These are phyloP conservation scores for Myiothlypis coronata DNA, from an alignment of 2,797 vertebrate species.

Conservation along the genomic window DNA sequence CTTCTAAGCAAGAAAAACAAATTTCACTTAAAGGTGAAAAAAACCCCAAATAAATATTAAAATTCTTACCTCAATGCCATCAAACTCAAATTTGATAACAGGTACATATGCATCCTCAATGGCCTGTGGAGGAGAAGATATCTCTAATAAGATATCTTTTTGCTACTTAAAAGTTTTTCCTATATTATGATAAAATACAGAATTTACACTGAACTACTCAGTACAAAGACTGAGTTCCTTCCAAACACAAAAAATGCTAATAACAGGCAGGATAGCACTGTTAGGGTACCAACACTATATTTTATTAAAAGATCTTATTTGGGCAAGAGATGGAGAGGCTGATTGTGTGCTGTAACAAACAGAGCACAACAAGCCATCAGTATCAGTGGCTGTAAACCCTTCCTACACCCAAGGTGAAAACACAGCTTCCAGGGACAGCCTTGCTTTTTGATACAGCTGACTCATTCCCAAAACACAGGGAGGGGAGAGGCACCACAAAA, in stretches of 20 bases:
- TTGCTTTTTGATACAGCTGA: not conserved
- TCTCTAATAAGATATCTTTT: not conserved
- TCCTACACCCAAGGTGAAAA: not conserved
- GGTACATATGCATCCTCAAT: constrained; percentile 98
- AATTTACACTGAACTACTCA: not conserved
- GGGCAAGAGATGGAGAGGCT: not conserved
- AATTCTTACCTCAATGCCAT: constrained; percentile 90
- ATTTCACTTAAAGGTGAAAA: not conserved
- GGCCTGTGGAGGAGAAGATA: constrained; percentile 78
- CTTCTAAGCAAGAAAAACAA: not conserved
- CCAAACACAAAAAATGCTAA: not conserved
- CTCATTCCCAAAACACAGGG: not conserved
- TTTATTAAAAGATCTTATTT: not conserved
- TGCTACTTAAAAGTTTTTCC: not conserved
- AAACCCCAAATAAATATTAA: not conserved
- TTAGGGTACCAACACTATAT: not conserved
- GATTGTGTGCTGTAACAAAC: not conserved
- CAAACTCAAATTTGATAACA: constrained; percentile 97
- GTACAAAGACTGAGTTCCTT: not conserved
- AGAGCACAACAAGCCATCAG: not conserved
- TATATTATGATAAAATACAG: not conserved
- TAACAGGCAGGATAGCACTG: not conserved
- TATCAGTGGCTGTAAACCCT: not conserved
- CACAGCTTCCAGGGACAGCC: not conserved
- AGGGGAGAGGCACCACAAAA: not conserved